These are phyloP conservation scores for Pseudomyrmex concolor DNA, from an alignment of 1,140 invertebrate species.

Conservation along the genomic window DNA sequence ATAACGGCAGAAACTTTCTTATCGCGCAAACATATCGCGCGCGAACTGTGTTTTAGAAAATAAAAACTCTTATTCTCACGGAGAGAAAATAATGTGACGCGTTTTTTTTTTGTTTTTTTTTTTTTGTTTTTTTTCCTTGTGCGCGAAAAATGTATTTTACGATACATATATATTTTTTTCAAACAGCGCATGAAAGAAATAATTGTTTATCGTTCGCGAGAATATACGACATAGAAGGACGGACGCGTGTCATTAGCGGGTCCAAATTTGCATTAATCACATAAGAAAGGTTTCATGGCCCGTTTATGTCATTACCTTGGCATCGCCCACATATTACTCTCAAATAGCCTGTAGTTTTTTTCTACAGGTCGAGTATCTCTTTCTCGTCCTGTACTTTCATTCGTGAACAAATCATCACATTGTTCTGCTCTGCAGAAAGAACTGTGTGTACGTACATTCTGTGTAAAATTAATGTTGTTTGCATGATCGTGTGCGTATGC, in stretches of 20 bases:
- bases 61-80: no score
- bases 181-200: slow-evolving; percentile 43
- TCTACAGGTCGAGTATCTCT: slow-evolving; percentile 1
- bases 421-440: slow-evolving; percentile 30
- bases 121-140: no score
- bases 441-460: slow-evolving; percentile 25
- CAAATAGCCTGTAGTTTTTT: slow-evolving; percentile 3
- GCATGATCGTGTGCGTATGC: not conserved
- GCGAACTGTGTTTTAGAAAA: no score
- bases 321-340: not conserved
- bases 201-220: slow-evolving; percentile 35
- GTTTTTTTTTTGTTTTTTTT: no score
- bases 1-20: not conserved
- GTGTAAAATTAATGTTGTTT: slow-evolving; percentile 34
- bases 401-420: slow-evolving; percentile 11
- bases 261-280: slow-evolving; percentile 45
- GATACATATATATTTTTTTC: not conserved
- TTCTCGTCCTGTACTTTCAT: slow-evolving; percentile 16
- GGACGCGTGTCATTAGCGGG: slow-evolving; percentile 41
- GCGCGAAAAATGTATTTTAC: no score
- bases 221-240: slow-evolving; percentile 42
- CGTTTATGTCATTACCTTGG: not conserved
- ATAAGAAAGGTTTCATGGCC: slow-evolving; percentile 29
- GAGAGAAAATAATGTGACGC: no score
- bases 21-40: not conserved